Evolutionary conservation across 2,797 vertebrate species (phyloP).

Genomic region (Sphenodon punctatus): DNA sequence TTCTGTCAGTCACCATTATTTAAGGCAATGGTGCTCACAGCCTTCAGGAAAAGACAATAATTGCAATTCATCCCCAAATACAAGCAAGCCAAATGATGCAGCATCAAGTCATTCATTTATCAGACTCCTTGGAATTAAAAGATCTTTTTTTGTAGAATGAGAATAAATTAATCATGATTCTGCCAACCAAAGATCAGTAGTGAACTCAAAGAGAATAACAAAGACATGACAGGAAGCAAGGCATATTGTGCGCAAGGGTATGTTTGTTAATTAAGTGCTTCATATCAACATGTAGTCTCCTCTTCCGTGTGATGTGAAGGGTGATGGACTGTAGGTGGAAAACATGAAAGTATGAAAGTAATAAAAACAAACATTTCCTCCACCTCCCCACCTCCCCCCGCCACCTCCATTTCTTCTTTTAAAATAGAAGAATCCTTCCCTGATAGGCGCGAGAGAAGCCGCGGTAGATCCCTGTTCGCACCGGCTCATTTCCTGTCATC

Average conservation of each 20-base stretch:
- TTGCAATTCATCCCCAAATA: constrained; percentile 36
- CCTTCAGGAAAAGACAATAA: constrained; percentile 15
- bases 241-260: constrained; percentile 55
- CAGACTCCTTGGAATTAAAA: constrained; percentile 64
- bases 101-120: constrained; percentile 49
- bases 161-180: constrained; percentile 67
- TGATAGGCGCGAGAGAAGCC: too few relatives aligned
- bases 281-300: constrained; percentile 59
- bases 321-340: constrained; percentile 40
- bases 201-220: constrained; percentile 61
- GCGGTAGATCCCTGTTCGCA: too few relatives aligned
- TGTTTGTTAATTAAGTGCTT: constrained; percentile 61
- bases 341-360: constrained; percentile 11
- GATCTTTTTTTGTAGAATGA: constrained; percentile 51
- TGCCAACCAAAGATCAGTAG: constrained; percentile 54
- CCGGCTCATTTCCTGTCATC: too few relatives aligned
- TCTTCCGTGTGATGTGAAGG: constrained; percentile 40
- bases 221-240: constrained; percentile 62
- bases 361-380: constrained; percentile 40
- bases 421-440: not conserved
- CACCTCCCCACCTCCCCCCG: too few relatives aligned
- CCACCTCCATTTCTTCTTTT: not conserved
- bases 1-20: not conserved
- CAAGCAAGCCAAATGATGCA: constrained; percentile 38
- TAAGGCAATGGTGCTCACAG: not conserved